A percentile compares a stretch with the other conserved stretches of the same genome.
Evolutionary conservation across 35 echinoderm and acorn worm species (phyloP).

Genomic region (Apostichopus parvimensis): DNA sequence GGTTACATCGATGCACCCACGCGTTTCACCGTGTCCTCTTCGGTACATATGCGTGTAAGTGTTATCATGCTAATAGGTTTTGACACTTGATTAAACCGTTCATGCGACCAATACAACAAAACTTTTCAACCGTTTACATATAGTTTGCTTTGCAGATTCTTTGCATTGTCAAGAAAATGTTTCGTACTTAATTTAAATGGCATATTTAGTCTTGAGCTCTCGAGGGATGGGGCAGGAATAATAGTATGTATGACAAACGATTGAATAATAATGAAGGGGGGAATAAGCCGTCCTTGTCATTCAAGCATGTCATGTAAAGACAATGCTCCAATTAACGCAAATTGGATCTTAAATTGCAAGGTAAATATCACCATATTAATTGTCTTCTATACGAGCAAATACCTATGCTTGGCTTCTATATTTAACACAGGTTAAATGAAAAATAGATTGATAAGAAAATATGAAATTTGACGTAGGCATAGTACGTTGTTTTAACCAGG

Average conservation of each 20-base stretch:
- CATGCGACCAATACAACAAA: neutral
- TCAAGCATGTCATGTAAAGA: neutral
- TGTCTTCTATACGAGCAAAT: neutral
- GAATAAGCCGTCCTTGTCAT: neutral
- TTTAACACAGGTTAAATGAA: too few species aligned
- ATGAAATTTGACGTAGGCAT: too few species aligned
- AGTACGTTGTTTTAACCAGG: too few species aligned
- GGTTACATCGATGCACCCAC: slow-evolving; percentile 10
- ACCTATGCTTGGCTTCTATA: too few species aligned
- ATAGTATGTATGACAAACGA: neutral
- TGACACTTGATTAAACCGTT: slow-evolving; percentile 35
- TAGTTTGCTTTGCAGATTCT: neutral
- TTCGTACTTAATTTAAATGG: slow-evolving; percentile 6
- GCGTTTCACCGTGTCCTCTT: neutral
- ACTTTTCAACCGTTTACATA: neutral
- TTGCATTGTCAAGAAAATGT: neutral
- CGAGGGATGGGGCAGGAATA: neutral
- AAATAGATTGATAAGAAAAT: too few species aligned
- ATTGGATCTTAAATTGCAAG: neutral
- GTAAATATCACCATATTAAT: neutral
- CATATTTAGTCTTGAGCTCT: neutral
- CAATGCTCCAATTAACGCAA: neutral
- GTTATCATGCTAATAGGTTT: slow-evolving; percentile 21
- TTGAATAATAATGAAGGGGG: neutral
- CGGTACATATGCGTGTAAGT: neutral